Conservation (phyloP, 2,797 vertebrate genomes). For the Muscicapa comitata region DNA sequence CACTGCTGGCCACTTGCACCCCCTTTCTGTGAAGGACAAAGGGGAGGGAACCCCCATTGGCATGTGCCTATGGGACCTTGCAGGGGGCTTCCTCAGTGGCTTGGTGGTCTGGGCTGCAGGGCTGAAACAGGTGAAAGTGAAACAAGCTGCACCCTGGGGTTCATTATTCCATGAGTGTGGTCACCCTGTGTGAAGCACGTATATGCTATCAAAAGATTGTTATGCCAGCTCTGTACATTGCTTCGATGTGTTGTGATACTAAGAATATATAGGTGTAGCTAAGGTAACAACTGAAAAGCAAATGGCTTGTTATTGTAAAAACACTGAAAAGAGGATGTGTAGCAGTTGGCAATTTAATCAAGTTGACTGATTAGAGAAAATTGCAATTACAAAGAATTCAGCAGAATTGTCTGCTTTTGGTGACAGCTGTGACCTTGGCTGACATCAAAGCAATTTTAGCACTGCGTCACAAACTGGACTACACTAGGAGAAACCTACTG, state of each 20-base stretch:
- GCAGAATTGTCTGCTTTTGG: not conserved
- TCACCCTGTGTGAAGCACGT: not conserved
- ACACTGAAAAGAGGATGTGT: not conserved
- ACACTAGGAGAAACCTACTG: not conserved
- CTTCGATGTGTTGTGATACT: not conserved
- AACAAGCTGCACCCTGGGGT: not conserved
- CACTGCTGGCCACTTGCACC: not conserved
- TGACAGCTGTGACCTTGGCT: rapidly evolving
- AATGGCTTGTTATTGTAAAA: not conserved
- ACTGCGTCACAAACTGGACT: not conserved
- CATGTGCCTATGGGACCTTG: not conserved
- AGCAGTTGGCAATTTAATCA: not conserved
- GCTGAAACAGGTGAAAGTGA: not conserved
- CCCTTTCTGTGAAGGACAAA: not conserved
- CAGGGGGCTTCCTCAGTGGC: not conserved
- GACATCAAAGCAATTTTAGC: not conserved
- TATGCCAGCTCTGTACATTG: not conserved
- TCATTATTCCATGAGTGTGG: not conserved
- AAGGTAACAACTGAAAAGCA: constrained; percentile 4
- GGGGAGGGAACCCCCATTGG: rapidly evolving
- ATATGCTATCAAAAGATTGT: not conserved
- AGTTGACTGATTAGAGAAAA: not conserved
- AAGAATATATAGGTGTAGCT: not conserved
- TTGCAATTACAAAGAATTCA: rapidly evolving
- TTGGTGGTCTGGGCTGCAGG: not conserved